These are phyloP conservation scores for Nephrotoma guestfalica DNA, from an alignment of 2,888 invertebrate genomes.

Conservation along the genomic window DNA sequence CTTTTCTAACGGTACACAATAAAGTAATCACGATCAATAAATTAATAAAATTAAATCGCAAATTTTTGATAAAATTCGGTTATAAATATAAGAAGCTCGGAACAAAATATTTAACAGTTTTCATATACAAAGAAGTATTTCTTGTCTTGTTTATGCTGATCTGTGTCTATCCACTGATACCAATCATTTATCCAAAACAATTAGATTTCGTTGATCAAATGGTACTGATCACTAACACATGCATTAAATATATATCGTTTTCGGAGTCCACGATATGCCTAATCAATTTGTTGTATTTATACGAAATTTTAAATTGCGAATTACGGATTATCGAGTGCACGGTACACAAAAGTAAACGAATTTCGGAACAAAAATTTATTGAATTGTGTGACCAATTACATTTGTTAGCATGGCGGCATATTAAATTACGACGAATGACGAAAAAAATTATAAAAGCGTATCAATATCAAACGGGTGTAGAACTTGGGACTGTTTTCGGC, in stretches of 20 bases:
- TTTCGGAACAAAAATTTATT: neutral
- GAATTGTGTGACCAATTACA: neutral
- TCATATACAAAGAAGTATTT: neutral
- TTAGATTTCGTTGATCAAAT: neutral
- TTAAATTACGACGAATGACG: neutral
- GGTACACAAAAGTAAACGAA: neutral
- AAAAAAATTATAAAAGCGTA: neutral
- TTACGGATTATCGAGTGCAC: neutral
- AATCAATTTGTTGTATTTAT: neutral
- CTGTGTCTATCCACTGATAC: neutral
- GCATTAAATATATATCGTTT: neutral
- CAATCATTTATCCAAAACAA: neutral
- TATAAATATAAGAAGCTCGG: neutral
- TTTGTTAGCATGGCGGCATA: neutral
- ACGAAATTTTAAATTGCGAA: neutral
- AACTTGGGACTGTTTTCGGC: neutral
- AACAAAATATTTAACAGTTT: neutral
- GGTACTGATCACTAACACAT: neutral
- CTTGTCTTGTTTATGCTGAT: neutral
- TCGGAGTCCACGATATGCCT: neutral
- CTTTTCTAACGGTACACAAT: neutral
- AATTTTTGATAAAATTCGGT: neutral
- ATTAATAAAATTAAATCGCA: neutral
- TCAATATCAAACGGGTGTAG: neutral
- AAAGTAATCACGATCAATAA: neutral